Conservation (phyloP, 1,140 invertebrate species). For the Acromyrmex echinatior region DNA sequence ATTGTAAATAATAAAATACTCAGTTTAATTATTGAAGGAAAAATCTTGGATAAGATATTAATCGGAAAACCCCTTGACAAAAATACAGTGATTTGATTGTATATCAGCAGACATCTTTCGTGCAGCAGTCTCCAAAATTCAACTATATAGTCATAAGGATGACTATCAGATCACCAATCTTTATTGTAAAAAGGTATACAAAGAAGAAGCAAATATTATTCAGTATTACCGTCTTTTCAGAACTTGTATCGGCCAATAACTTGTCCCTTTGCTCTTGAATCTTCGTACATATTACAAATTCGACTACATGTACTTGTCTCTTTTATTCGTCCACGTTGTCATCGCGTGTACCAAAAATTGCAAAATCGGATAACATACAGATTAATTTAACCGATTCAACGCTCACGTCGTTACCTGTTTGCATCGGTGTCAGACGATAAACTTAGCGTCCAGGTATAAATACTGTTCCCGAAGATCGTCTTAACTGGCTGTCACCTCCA, state of each 20-base stretch:
- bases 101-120: no score
- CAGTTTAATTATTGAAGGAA: no score
- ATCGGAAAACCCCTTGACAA: no score
- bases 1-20: no score
- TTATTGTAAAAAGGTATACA: no score
- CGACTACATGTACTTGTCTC: neutral
- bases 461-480: conserved; percentile 10
- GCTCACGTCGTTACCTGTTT: neutral
- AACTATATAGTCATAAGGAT: no score
- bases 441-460: conserved; percentile 37
- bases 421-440: conserved; percentile 5
- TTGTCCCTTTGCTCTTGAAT: neutral
- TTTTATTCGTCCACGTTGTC: neutral
- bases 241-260: neutral
- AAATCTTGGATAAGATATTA: no score
- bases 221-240: neutral
- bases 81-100: no score
- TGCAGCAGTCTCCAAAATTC: no score
- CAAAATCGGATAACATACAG: conserved; percentile 13
- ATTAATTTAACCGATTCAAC: conserved; percentile 38
- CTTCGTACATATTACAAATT: neutral
- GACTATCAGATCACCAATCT: no score
- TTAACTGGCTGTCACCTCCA: conserved; percentile 62
- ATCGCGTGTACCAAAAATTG: neutral
- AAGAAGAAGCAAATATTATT: neutral